Percentiles rank a stretch among this genome's conserved stretches.
Evolutionary conservation across 2,797 vertebrate genomes (phyloP).

Genomic region (Manis pentadactyla): DNA sequence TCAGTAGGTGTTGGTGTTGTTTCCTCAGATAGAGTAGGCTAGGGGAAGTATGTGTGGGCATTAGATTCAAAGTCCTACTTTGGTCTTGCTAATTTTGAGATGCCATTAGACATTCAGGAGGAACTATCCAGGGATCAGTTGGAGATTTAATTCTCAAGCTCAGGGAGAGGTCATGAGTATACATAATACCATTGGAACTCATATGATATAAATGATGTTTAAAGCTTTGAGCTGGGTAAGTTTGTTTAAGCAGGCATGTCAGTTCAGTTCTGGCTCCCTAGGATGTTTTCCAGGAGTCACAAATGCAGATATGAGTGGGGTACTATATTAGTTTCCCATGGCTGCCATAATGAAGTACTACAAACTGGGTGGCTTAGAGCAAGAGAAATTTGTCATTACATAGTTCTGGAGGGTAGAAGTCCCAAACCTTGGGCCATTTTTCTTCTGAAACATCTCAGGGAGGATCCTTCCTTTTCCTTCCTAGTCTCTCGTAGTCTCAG

Average conservation of each 20-base stretch:
- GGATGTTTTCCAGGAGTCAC: not conserved
- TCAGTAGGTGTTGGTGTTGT: not conserved
- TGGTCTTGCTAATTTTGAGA: not conserved
- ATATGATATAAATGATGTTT: not conserved
- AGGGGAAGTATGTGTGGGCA: not conserved
- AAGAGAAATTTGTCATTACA: not conserved
- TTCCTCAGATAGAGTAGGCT: not conserved
- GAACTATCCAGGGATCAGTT: not conserved
- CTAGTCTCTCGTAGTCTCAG: not conserved
- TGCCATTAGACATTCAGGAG: not conserved
- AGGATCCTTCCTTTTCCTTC: not conserved
- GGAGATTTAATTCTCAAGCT: not conserved
- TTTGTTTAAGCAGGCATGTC: constrained; percentile 10
- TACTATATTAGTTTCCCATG: not conserved
- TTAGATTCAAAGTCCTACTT: not conserved
- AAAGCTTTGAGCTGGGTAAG: not conserved
- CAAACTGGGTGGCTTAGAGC: not conserved
- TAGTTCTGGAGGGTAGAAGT: not conserved
- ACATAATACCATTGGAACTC: not conserved
- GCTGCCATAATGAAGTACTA: not conserved
- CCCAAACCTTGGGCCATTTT: not conserved
- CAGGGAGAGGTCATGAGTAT: not conserved
- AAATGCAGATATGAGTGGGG: not conserved
- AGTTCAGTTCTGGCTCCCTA: not conserved
- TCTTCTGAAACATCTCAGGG: not conserved